Conservation (phyloP, 2,113 vertebrate species). For the Eudyptes chrysolophus region DNA sequence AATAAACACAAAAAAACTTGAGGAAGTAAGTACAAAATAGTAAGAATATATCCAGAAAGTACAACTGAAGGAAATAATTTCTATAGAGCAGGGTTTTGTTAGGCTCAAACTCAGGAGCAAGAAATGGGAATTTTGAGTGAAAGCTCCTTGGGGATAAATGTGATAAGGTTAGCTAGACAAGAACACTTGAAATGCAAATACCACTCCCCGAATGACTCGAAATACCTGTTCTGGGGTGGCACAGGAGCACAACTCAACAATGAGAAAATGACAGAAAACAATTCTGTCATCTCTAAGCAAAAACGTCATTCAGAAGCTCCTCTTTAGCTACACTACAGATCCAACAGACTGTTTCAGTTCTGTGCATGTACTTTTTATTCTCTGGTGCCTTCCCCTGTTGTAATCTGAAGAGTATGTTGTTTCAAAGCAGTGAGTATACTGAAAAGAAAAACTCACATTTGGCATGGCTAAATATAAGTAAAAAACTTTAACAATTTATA, state of each 20-base stretch:
- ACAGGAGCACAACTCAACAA: background rate
- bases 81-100: background rate
- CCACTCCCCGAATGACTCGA: constrained; percentile 3
- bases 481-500: background rate
- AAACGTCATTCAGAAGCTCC: background rate
- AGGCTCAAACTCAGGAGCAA: background rate
- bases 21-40: background rate
- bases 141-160: background rate
- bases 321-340: background rate
- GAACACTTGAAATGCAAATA: background rate
- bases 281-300: background rate
- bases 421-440: constrained; percentile 75
- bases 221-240: constrained; percentile 30
- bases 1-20: background rate
- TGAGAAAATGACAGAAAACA: background rate
- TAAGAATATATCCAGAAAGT: background rate
- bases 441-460: constrained; percentile 13
- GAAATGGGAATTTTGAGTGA: background rate
- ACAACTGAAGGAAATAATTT: background rate
- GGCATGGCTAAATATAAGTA: background rate
- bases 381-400: constrained; percentile 29
- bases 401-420: constrained; percentile 58
- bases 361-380: constrained; percentile 5
- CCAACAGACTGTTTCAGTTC: background rate
- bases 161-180: background rate